Evolutionary conservation across 2,113 vertebrate genomes (phyloP), one percentile per base, ranked within the genome.

Genomic region (Telmatochromis bifrenatus): DNA sequence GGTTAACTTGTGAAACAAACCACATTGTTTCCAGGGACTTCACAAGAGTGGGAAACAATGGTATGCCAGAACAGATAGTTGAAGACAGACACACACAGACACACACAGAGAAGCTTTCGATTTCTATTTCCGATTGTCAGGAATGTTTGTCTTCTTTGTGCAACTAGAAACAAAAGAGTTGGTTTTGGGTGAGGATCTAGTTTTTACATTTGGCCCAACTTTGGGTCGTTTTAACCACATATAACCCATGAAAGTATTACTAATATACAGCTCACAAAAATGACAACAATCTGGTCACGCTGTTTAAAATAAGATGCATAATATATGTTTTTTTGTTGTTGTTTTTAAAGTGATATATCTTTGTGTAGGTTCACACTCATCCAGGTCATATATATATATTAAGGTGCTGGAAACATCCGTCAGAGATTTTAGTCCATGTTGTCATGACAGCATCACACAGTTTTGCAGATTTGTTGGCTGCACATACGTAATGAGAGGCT

Each of bases 1-100:
- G 93, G 94, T 94, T 94, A 96, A 94, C 93, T 95, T 95, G 93
- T 94, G 92, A 91, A 93, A 95, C 90, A 94, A 88, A 91, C 91
- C 92, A 82, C 93, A 93, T 91, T 91, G 92, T 95, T 94, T 95
- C 92, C 82, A 81, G 90, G 93, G 93, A 94, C 89, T 91, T 89
- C 83, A 80, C 68, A 56, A 88, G 90, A 87, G 84, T 56, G 84
- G 84, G 87, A 94, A 95, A 95, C 95, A 96, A 96, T 95, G 87
- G 89, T 84, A 88, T 90, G 93, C 92, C 95, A 92, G 86, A 90
- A 93, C 91, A 92, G 90, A 95, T 58, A 93, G 87, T 79, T 89
- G 88, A 87, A 94, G 90, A 96, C 89, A 92, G 89, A 87, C 89
- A 88, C 89, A 84, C 89, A 96, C 83, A 91, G 88, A 88, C 87